phyloP scores from a whole-genome alignment of 1,140 invertebrate genomes.

The Platorchestia sp. region DNA sequence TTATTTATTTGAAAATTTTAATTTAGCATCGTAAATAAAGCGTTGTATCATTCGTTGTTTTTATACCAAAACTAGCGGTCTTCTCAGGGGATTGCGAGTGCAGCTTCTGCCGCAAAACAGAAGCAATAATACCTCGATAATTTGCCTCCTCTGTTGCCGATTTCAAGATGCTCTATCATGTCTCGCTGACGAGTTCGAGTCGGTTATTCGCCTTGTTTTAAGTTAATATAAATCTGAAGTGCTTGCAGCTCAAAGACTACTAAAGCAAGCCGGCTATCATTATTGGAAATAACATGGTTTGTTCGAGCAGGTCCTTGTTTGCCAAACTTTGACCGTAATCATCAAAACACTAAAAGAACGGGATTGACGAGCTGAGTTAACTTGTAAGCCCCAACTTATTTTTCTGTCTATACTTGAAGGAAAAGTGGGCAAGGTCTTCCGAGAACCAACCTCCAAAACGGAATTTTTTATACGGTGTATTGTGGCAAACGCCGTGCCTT shows the following conservation, averaged over 20 bases:
- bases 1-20: neutral
- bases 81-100: neutral
- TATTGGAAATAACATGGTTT: neutral
- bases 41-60: neutral
- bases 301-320: neutral
- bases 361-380: neutral
- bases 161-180: neutral
- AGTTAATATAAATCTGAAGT: neutral
- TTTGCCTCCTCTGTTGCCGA: neutral
- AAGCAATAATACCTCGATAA: neutral
- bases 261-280: neutral
- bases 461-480: neutral
- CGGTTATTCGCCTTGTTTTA: neutral
- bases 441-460: neutral
- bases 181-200: neutral
- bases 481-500: too few relatives aligned
- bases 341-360: neutral
- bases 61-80: neutral
- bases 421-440: neutral
- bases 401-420: neutral
- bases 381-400: neutral
- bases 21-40: neutral
- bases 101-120: neutral
- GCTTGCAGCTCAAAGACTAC: neutral
- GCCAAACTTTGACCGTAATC: neutral